Percentiles rank a stretch among this genome's conserved stretches.
These are phyloP conservation scores for Tetramorium parvispinum DNA, from an alignment of 1,140 invertebrate genomes.

Conservation along the genomic window DNA sequence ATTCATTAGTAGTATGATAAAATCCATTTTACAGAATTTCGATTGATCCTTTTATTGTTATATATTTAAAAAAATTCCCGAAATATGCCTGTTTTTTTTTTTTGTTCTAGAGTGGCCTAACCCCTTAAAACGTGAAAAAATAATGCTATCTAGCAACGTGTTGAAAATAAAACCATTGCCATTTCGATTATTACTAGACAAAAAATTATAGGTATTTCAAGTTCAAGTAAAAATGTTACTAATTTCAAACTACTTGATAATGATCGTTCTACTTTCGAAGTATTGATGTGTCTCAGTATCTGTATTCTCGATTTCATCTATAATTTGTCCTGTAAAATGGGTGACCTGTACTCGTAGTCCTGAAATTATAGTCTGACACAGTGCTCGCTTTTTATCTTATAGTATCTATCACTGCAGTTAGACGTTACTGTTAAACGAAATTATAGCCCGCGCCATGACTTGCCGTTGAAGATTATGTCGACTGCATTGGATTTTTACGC, in stretches of 20 bases:
- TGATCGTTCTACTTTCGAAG: slow-evolving; percentile 1
- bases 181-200: too few species aligned
- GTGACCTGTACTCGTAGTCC: not conserved
- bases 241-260: not conserved
- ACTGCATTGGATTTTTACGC: not conserved
- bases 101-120: too few species aligned
- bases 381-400: slow-evolving; percentile 41
- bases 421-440: slow-evolving; percentile 14
- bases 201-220: not conserved
- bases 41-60: too few species aligned
- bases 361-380: slow-evolving; percentile 36
- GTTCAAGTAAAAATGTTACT: not conserved
- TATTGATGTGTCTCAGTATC: not conserved
- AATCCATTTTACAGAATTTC: too few species aligned
- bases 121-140: not conserved
- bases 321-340: slow-evolving; percentile 34
- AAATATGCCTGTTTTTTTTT: too few species aligned
- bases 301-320: slow-evolving; percentile 16
- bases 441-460: not conserved
- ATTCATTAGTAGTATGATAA: too few species aligned
- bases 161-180: not conserved
- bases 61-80: too few species aligned
- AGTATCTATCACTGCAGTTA: slow-evolving; percentile 2
- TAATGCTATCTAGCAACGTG: not conserved
- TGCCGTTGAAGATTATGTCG: not conserved